Evolutionary conservation across 2,797 vertebrate species (phyloP).

Genomic region (Neoniphon sammara): DNA sequence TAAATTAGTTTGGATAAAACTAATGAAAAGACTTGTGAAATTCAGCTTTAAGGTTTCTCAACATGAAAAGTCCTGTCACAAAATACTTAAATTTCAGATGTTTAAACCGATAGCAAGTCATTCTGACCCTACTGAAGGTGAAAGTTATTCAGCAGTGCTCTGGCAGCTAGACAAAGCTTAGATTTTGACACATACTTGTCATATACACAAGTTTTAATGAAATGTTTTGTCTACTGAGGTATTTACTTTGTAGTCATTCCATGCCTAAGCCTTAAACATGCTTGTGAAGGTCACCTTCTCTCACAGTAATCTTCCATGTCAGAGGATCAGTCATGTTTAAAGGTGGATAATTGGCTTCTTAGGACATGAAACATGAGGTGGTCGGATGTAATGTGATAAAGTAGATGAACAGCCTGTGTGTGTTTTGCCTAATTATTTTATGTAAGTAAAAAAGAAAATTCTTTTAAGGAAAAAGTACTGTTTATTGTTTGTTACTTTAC

Average conservation of each 20-base stretch:
- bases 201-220: slow-evolving; percentile 95
- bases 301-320: slow-evolving; percentile 84
- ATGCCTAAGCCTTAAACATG: slow-evolving; percentile 97
- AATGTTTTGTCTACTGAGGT: slow-evolving; percentile 97
- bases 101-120: slow-evolving; percentile 86
- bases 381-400: slow-evolving; percentile 82
- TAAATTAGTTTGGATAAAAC: slow-evolving; percentile 99
- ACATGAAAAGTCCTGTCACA: slow-evolving; percentile 86
- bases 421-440: slow-evolving; percentile 87
- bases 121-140: slow-evolving; percentile 88
- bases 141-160: slow-evolving; percentile 94
- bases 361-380: slow-evolving; percentile 91
- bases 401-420: slow-evolving; percentile 83
- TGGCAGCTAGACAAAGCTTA: slow-evolving; percentile 99
- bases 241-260: slow-evolving; percentile 99
- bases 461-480: slow-evolving; percentile 89
- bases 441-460: slow-evolving; percentile 83
- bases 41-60: slow-evolving; percentile 93
- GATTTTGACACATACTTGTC: slow-evolving; percentile 98
- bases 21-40: slow-evolving; percentile 91
- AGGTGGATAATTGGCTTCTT: slow-evolving; percentile 89
- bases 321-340: slow-evolving; percentile 80
- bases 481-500: slow-evolving; percentile 94
- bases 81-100: slow-evolving; percentile 85
- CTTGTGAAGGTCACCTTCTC: slow-evolving; percentile 91